A percentile compares a stretch with the other conserved stretches of the same genome.
Evolutionary conservation across 2,113 vertebrate species (phyloP).

Genomic region (Herpetotheres cachinnans): DNA sequence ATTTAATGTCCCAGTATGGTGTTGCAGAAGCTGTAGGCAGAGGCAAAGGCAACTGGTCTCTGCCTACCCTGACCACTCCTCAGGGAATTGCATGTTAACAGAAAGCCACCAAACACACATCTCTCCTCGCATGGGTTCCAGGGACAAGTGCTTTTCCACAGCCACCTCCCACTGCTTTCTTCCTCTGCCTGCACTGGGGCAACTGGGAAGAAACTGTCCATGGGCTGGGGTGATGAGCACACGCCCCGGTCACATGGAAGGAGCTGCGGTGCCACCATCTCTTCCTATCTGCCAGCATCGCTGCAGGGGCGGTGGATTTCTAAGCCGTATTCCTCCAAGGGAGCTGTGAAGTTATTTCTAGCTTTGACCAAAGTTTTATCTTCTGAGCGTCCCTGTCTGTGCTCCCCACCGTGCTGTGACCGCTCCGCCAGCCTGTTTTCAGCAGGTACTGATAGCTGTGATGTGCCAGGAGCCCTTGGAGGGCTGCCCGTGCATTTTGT

Average conservation of each 20-base stretch:
- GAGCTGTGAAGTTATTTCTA: not conserved
- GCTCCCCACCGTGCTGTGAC: not conserved
- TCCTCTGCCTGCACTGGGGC: not conserved
- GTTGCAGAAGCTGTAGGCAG: not conserved
- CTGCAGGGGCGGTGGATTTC: not conserved
- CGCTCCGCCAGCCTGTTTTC: constrained; percentile 13
- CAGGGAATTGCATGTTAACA: not conserved
- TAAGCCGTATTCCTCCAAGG: not conserved
- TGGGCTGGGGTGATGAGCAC: not conserved
- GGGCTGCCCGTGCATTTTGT: not conserved
- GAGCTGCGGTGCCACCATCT: accelerated
- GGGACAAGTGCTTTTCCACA: not conserved
- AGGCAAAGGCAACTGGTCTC: not conserved
- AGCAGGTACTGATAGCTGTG: constrained; percentile 45
- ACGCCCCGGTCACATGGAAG: accelerated
- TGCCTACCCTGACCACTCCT: not conserved
- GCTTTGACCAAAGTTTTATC: not conserved
- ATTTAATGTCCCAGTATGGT: not conserved
- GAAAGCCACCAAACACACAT: not conserved
- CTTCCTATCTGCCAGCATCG: not conserved
- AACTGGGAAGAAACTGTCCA: not conserved
- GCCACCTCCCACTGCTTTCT: not conserved
- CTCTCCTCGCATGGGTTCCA: not conserved
- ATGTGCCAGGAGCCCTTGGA: constrained; percentile 55
- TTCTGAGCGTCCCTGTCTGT: not conserved